Evolutionary conservation across 2,113 vertebrate genomes (phyloP).

Genomic region (Dipodomys stephensi): DNA sequence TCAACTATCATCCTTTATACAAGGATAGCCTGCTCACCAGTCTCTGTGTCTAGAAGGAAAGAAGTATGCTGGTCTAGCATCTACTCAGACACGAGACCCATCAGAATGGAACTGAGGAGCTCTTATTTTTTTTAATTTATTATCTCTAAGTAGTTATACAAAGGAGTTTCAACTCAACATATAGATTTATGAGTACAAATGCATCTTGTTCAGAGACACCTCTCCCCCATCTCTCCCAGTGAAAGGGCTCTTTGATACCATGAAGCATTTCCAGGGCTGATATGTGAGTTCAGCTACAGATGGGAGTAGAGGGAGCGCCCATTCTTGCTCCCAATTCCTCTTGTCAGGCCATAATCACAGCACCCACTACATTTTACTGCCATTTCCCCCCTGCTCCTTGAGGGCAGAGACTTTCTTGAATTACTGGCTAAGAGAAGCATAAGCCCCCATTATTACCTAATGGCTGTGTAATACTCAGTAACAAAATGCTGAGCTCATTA

Average conservation of each 20-base stretch:
- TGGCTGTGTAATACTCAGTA: background rate
- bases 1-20: background rate
- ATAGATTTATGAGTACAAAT: too few relatives aligned
- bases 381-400: background rate
- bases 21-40: accelerated
- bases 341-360: background rate
- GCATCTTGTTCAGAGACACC: background rate
- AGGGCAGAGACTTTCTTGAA: background rate
- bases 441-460: accelerated
- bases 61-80: background rate
- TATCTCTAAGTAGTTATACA: background rate
- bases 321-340: background rate
- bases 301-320: accelerated
- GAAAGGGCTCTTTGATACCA: too few relatives aligned
- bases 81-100: background rate
- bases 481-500: background rate
- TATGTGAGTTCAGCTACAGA: background rate
- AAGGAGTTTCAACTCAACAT: too few relatives aligned
- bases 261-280: background rate
- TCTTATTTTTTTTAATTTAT: background rate
- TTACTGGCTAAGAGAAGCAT: background rate
- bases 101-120: background rate
- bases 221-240: too few relatives aligned
- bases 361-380: too few relatives aligned
- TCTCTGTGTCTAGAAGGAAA: background rate